Conservation (phyloP, 2,797 vertebrate species). For the Hemibagrus guttatus region DNA sequence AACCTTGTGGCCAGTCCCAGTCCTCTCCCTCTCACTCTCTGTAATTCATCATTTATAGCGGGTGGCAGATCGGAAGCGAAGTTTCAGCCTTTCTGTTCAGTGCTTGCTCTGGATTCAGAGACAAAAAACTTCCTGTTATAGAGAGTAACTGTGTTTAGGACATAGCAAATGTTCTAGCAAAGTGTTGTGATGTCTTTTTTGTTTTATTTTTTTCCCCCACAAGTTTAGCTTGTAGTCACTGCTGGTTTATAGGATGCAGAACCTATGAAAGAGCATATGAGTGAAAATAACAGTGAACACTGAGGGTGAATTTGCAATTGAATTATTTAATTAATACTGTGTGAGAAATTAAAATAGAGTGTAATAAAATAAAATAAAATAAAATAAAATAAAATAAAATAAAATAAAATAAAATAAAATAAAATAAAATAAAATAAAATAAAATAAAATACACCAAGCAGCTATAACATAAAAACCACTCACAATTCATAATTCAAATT, state of each 20-base stretch:
- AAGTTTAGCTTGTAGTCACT: neutral
- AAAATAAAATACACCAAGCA: too few species aligned
- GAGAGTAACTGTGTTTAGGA: neutral
- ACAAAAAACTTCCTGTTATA: neutral
- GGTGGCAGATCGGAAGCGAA: slow-evolving; percentile 44
- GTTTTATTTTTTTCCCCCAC: neutral
- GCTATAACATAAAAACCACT: too few species aligned
- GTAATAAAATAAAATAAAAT: too few species aligned
- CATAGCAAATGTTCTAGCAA: neutral
- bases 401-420: too few species aligned
- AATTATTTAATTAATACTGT: neutral
- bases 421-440: too few species aligned
- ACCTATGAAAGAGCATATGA: neutral
- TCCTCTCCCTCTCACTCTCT: slow-evolving; percentile 65
- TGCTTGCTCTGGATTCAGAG: neutral
- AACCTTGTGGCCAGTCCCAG: slow-evolving; percentile 66
- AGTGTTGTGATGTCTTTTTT: neutral
- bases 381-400: too few species aligned
- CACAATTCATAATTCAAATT: too few species aligned
- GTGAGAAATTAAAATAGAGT: neutral
- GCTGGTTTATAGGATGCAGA: neutral
- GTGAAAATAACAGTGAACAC: neutral
- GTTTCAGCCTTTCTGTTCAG: slow-evolving; percentile 22
- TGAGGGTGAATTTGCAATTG: neutral
- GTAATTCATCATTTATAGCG: slow-evolving; percentile 60